These are phyloP conservation scores for Zaprionus nigranus DNA, from an alignment of 1,140 invertebrate species.

Conservation along the genomic window DNA sequence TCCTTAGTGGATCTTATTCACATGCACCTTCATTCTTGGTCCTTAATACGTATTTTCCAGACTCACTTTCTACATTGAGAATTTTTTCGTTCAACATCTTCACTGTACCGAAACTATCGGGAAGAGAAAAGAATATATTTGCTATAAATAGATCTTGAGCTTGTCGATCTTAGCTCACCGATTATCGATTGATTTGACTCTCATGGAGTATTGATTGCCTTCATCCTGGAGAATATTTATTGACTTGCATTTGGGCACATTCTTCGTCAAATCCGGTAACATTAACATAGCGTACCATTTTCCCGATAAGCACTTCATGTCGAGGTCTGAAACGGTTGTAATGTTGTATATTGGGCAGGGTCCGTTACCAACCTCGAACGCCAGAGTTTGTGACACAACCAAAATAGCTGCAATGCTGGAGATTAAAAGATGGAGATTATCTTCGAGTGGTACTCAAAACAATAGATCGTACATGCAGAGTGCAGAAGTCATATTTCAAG, in stretches of 20 bases:
- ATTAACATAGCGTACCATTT: conserved; percentile 47
- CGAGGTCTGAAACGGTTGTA: conserved; percentile 30
- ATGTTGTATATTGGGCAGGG: conserved; percentile 36
- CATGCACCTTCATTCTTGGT: conserved; percentile 22
- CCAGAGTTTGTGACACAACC: not conserved
- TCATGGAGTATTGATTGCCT: not conserved
- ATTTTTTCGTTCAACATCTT: not conserved
- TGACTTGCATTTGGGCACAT: conserved; percentile 13
- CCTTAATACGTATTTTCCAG: conserved; percentile 15
- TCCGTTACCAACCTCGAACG: not conserved
- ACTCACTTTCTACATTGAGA: not conserved
- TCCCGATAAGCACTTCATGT: conserved; percentile 28
- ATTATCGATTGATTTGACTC: not conserved
- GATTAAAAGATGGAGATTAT: not conserved
- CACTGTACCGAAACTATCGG: conserved; percentile 27
- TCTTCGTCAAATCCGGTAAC: not conserved
- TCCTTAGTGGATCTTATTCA: not conserved
- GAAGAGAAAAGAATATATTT: not conserved
- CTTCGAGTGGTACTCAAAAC: not conserved
- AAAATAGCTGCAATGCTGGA: not conserved
- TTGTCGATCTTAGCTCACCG: not conserved
- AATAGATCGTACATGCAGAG: not conserved
- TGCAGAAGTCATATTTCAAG: not conserved
- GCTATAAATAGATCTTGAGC: not conserved
- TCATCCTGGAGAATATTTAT: not conserved